phyloP scores from a whole-genome alignment of 2,113 vertebrate genomes.

The Synchiropus splendidus region DNA sequence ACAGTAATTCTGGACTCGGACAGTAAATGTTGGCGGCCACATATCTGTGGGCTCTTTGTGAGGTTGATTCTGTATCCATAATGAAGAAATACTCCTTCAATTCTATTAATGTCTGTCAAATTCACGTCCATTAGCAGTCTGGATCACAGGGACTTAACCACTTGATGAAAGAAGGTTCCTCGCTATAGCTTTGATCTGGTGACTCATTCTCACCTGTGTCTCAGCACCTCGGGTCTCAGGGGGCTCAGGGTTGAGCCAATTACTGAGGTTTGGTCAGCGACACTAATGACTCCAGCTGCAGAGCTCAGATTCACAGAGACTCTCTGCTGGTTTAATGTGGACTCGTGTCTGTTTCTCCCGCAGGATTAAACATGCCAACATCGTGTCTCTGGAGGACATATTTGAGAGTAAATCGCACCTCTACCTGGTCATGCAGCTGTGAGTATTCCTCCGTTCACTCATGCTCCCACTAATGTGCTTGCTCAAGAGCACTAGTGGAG shows the following conservation, averaged over 20 bases:
- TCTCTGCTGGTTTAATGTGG: too few species aligned
- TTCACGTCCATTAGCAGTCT: too few species aligned
- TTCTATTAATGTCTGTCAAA: too few species aligned
- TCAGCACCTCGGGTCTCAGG: conserved; percentile 23
- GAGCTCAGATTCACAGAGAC: background rate
- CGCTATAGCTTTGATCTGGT: conserved; percentile 5
- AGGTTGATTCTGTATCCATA: too few species aligned
- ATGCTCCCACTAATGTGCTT: conserved; percentile 14
- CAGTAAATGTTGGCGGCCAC: too few species aligned
- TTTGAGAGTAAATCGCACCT: conserved; percentile 92
- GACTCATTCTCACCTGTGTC: conserved; percentile 38
- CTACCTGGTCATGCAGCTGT: conserved; percentile 99
- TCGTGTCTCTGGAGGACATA: conserved; percentile 94
- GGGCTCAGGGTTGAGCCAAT: conserved; percentile 35
- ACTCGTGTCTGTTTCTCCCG: conserved; percentile 7
- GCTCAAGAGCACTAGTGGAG: conserved; percentile 30
- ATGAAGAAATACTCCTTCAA: too few species aligned
- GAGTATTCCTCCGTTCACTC: conserved; percentile 58
- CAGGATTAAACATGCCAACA: conserved; percentile 96
- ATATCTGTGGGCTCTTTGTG: too few species aligned
- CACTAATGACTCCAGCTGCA: conserved; percentile 5
- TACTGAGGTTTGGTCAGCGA: conserved; percentile 13
- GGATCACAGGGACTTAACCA: too few species aligned
- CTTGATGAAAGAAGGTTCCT: too few species aligned
- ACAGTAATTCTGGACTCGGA: too few species aligned